Evolutionary conservation across 2,113 vertebrate genomes (phyloP), one percentile per base, ranked within the genome.

Genomic region (Canis aureus): DNA sequence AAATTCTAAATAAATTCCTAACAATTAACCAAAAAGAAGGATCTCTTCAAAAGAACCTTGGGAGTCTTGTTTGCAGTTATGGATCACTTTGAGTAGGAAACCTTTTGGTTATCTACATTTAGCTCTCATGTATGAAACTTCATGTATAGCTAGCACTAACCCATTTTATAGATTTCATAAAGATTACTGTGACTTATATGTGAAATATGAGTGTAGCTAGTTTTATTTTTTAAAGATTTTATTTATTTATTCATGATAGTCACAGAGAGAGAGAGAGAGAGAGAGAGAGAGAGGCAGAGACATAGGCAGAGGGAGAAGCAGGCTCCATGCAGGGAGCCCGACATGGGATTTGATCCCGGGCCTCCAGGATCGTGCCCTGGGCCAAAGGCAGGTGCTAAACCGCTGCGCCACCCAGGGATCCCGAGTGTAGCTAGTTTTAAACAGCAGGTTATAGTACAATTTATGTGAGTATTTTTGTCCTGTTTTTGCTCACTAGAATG

Each of bases 401-500:
- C 6, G 6, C 43, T 43, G 43, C 6, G 7, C 43, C 43, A 43
- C 6, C 43, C 43, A 43, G 43, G 43, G 43, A 43, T 43, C 43
- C 43, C 43, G 51, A 85, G 38, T 38, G 8, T 22, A 80, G 57
- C 17, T 16, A 64, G 3, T 93, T 83, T 81, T 87, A 86, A 87
- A 55, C 20, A 59, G 53, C 82, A 84, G 93, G 49, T 81, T 76
- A 11, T 60, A 59, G 43, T 51, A 80, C 53, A 27, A 15, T 73
- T 66, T 83, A 22, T 53, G 4, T 64, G 55, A 79, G 13, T 80
- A 57, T 89, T 91, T 91, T 76, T 57, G 20, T 89, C 62, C 85
- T 90, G 60, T 60, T 17, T 94, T 89, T 95, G 25, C 59, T 92
- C 43, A 69, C 10, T 92, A 51, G 53, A 90, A 91, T 90, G 87